phyloP scores from a whole-genome alignment of 2,797 vertebrate species.

The Gymnoscopelus microlampas region DNA sequence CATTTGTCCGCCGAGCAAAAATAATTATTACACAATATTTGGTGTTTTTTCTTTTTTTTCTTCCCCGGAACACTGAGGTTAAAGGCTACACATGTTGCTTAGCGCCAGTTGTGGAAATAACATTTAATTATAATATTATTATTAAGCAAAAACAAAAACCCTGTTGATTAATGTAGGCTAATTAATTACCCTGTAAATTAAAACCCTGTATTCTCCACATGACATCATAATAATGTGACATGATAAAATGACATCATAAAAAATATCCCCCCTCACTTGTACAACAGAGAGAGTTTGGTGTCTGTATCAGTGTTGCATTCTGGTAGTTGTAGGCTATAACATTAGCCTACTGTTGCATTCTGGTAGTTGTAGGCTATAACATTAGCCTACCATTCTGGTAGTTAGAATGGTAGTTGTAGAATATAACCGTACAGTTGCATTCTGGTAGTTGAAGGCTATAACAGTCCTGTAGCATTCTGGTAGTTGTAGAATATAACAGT shows the following conservation, averaged over 20 bases:
- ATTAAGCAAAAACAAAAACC: conserved; percentile 36
- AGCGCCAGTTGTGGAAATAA: conserved; percentile 48
- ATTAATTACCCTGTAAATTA: conserved; percentile 68
- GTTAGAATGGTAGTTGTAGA: too few species aligned
- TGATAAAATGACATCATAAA: too few species aligned
- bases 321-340: too few species aligned
- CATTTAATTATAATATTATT: conserved; percentile 27
- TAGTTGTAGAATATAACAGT: too few species aligned
- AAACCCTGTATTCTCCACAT: conserved; percentile 72
- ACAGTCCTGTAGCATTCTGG: too few species aligned
- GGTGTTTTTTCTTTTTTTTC: conserved; percentile 11
- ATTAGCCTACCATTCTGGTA: too few species aligned
- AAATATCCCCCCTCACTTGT: conserved; percentile 1
- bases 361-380: too few species aligned
- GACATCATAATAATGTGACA: conserved; percentile 5
- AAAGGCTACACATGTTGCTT: background rate
- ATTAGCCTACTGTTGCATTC: too few species aligned
- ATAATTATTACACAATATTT: conserved; percentile 11
- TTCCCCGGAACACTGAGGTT: background rate
- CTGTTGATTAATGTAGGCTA: conserved; percentile 1
- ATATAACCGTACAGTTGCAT: too few species aligned
- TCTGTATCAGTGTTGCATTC: too few species aligned
- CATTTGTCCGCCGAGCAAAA: background rate
- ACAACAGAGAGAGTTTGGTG: background rate
- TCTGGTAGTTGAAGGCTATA: too few species aligned